Conservation (phyloP, 2,888 invertebrate genomes). For the Plemyria rubiginata region DNA sequence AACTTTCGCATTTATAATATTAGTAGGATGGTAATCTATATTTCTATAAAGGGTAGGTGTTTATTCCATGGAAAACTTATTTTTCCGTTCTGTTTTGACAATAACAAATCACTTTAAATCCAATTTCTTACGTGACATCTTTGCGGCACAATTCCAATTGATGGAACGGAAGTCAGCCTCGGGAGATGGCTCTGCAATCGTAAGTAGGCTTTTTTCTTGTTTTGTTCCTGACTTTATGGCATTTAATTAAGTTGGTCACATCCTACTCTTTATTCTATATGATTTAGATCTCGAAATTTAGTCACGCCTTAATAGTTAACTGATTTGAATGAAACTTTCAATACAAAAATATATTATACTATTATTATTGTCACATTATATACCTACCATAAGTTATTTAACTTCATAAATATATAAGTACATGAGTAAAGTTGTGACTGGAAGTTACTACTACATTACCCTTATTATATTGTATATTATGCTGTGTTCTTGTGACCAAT, state of each 20-base stretch:
- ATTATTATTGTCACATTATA: too few species aligned
- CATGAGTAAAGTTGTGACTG: not conserved
- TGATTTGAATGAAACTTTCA: too few species aligned
- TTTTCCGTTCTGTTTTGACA: conserved; percentile 32
- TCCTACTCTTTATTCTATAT: not conserved
- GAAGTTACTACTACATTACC: too few species aligned
- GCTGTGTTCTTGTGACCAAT: too few species aligned
- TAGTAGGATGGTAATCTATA: conserved; percentile 13
- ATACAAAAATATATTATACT: too few species aligned
- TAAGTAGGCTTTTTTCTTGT: conserved; percentile 11
- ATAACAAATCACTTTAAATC: conserved; percentile 40
- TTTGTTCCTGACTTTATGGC: conserved; percentile 9
- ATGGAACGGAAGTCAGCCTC: conserved; percentile 30
- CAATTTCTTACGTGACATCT: conserved; percentile 41
- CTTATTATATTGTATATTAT: too few species aligned
- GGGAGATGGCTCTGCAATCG: conserved; percentile 26
- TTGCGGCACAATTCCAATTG: conserved; percentile 33
- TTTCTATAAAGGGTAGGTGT: conserved; percentile 18
- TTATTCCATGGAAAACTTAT: conserved; percentile 19
- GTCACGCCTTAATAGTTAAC: too few species aligned
- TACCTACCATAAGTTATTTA: too few species aligned
- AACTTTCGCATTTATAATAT: too few species aligned
- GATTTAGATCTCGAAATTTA: too few species aligned
- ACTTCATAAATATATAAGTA: too few species aligned
- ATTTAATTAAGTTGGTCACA: not conserved